These are phyloP conservation scores for Petromus typicus DNA, from an alignment of 2,113 vertebrate species.

Conservation along the genomic window DNA sequence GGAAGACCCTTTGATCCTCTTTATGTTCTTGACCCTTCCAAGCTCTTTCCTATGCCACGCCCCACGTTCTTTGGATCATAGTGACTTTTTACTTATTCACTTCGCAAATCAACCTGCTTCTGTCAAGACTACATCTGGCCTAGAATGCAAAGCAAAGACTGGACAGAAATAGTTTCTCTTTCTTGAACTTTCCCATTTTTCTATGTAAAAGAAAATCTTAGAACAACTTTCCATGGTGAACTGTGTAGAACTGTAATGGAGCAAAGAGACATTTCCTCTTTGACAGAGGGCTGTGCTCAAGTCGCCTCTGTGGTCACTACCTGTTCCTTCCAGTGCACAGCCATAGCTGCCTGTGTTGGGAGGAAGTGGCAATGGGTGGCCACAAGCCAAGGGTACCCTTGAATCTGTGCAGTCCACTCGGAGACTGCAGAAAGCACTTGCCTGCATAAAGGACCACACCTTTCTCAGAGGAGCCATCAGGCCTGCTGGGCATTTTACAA, in stretches of 20 bases:
- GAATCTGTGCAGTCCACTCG: not conserved
- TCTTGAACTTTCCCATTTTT: not conserved
- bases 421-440: not conserved
- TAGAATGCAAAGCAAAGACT: slow-evolving; percentile 23
- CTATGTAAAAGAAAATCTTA: not conserved
- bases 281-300: not conserved
- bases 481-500: slow-evolving; percentile 30
- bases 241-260: slow-evolving; percentile 6
- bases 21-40: not conserved
- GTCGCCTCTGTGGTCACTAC: not conserved
- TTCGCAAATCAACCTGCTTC: not conserved
- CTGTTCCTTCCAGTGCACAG: not conserved
- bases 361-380: not conserved
- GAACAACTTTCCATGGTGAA: not conserved
- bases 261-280: not conserved
- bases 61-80: not conserved
- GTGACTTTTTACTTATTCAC: not conserved
- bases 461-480: not conserved
- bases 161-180: not conserved
- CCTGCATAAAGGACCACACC: not conserved
- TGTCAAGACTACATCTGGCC: not conserved
- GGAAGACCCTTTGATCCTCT: not conserved
- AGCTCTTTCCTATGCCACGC: not conserved
- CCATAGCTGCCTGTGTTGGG: not conserved
- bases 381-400: not conserved